Base-by-base conservation (phyloP, 2,888 invertebrate species). In the Pocota personata region DNA sequence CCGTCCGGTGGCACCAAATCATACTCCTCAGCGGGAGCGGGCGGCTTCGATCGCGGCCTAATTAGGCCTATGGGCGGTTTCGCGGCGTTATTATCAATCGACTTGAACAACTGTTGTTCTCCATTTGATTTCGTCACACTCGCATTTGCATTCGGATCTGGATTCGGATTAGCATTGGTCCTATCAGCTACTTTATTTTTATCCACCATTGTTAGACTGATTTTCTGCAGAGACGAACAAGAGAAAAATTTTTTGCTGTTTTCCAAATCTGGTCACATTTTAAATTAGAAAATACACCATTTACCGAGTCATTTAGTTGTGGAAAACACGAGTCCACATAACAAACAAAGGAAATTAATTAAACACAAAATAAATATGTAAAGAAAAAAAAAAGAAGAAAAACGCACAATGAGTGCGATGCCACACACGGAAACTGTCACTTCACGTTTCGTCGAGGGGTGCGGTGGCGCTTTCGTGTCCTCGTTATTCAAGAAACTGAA, bases 1-100 rank as follows among this genome's bases (percentile, higher is more conserved):
- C 97, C 97, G 91, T 97, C 97, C 32, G 92, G 97, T 64, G 97
- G 96, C 50, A 96, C 96, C 93, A 96, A 93, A 91, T 96, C 95
- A 93, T 95, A 95, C 91, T 96, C 95, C 46, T 88, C 88, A 55
- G 78, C 89, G 10, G 71, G 16, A 14, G 19, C 71, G 16, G 32
- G 37, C 14, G 60, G 14, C 32, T 72, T 72, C 14, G 50, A 3
- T 8, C 37, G 40, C 27, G 60, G 69, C 10, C 62, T 73, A 8
- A 1, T 46, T 16, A 16, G 14, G 4, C 16, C 19, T 2, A 35
- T 30, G 43, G 52, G n/a, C n/a, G 73, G 21, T 12, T 80, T 72
- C 1, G 37, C 32, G 5, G 55, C 3, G 35, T 43, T 60, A 24
- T 67, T 57, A 12, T 69, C 69, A 24, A 66, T 58, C n/a, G 58